Base-by-base conservation (phyloP, 2,113 vertebrate genomes). In the Pipa parva region DNA sequence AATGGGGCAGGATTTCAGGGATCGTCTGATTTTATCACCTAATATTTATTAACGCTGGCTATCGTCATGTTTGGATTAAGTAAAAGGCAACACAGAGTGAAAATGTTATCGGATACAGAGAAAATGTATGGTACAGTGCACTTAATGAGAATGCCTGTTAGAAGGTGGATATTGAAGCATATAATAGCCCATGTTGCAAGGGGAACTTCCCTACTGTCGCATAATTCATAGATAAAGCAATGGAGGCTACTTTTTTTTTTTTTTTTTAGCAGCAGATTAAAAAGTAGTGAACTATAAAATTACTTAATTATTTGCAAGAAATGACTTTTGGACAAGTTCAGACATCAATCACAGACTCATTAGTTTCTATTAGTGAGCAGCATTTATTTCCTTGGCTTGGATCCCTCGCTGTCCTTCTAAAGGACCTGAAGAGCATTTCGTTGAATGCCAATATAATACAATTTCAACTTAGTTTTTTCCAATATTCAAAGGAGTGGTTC, bases 281-380 rank as follows among this genome's bases (percentile, higher is more conserved):
- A 48, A 69, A 69, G 65, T 69, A 69, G 55, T 69, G 56, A 69
- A 60, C 65, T 69, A 69, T 69, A 69, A 69, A 69, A 69, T 69
- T 69, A 33, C 56, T 69, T 69, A 69, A 69, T 69, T 69, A 69
- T 69, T 59, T 69, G 57, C 65, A 36, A 69, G 65, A 60, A 69
- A 69, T 59, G 57, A 69, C 65, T 69, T 69, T 51, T 60, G 56
- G 60, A 60, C 57, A 60, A 69, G 65, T 69, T 60, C 65, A 69
- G 57, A 52, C 65, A 69, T 69, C 65, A 69, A 69, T 69, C 65
- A 69, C 22, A 60, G 65, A 51, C 57, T 60, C 59, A 69, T 70
- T 67, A 67, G 55, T n/a, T 50, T 59, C 52, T 67, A 67, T 67
- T 70, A 70, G 33, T 15, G 51, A 59, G 26, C 49, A 29, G 27